Base-by-base conservation (phyloP, 2,888 invertebrate species). In the Gibbula magus region DNA sequence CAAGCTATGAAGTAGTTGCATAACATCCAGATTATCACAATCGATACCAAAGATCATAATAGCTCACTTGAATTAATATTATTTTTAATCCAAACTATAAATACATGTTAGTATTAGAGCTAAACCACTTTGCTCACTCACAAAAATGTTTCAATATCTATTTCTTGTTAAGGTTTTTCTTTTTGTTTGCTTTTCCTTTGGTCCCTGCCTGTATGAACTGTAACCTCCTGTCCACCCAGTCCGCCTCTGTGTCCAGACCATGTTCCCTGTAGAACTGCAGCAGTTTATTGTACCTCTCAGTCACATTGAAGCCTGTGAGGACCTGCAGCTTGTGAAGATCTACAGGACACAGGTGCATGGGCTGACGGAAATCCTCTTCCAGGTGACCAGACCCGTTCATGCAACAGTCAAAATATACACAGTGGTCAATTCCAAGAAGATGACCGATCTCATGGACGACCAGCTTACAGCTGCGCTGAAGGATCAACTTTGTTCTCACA, bases 311-410 rank as follows among this genome's bases (percentile, higher is more conserved):
- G 0, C 91, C 90, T 51, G 87, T 84, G 32, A 92, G 80, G 2
- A 83, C 82, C 29, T 90, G 89, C 20, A 91, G 85, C 82, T 91
- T 92, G 79, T 86, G 88, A 13, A 91, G 85, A 82, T 91, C 91
- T 13, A 91, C 88, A 1, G 91, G 91, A 84, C 91, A 91, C 67
- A 91, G 85, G 81, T 89, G 88, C 90, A 91, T 91, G 29, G 92
- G 90, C 78, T 92, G 92, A n/a, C 87, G 61, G 81, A 91, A 91
- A 80, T 92, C 92, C 82, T 92, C 92, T 20, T 81, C 78, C 56
- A 92, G 80, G 84, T 92, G 91, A 7, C 92, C 92, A 0, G 91
- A 90, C 16, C 92, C 92, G 83, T 92, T 92, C 91, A 92, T 91
- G 80, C 90, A 91, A 81, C 92, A 92, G 70, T 87, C 87, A 76